Percentiles rank a stretch among this genome's conserved stretches.
phyloP scores from a whole-genome alignment of 1,140 invertebrate genomes.

The Dreissena rostriformis region DNA sequence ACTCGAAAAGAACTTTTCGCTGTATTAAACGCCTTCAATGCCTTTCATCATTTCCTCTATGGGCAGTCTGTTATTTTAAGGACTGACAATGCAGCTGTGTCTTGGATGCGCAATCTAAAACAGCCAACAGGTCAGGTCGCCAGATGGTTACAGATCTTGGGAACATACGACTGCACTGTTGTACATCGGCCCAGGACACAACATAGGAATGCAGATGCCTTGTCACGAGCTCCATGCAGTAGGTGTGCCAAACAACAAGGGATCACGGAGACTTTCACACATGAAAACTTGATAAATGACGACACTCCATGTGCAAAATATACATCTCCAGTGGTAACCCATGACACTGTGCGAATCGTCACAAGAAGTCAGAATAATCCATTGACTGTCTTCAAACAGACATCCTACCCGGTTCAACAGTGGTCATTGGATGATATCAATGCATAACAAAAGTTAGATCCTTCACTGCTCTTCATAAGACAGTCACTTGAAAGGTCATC shows the following conservation, averaged over 20 bases:
- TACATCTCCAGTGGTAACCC: too few relatives aligned
- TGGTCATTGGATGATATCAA: too few relatives aligned
- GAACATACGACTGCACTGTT: slow-evolving; percentile 67
- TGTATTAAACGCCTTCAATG: slow-evolving; percentile 51
- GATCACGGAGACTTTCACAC: not conserved
- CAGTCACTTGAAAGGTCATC: not conserved
- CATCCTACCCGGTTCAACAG: not conserved
- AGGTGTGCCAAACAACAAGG: slow-evolving; percentile 34
- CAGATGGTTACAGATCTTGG: slow-evolving; percentile 67
- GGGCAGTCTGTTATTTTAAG: too few relatives aligned
- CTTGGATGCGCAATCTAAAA: too few relatives aligned
- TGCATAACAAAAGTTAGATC: too few relatives aligned
- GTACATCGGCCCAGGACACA: slow-evolving; percentile 61
- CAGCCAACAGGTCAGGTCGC: slow-evolving; percentile 63
- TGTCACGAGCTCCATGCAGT: slow-evolving; percentile 57
- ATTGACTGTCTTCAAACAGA: too few relatives aligned
- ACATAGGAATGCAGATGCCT: slow-evolving; percentile 69
- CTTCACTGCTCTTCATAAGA: too few relatives aligned
- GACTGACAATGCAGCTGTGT: too few relatives aligned
- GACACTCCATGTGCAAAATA: too few relatives aligned
- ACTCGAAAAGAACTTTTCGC: slow-evolving; percentile 67
- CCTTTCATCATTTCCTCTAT: slow-evolving; percentile 64
- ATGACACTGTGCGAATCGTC: too few relatives aligned
- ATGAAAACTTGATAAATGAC: too few relatives aligned
- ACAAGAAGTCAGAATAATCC: too few relatives aligned